Base-by-base conservation (phyloP, 2,888 invertebrate species). In the Laspeyria flexula region DNA sequence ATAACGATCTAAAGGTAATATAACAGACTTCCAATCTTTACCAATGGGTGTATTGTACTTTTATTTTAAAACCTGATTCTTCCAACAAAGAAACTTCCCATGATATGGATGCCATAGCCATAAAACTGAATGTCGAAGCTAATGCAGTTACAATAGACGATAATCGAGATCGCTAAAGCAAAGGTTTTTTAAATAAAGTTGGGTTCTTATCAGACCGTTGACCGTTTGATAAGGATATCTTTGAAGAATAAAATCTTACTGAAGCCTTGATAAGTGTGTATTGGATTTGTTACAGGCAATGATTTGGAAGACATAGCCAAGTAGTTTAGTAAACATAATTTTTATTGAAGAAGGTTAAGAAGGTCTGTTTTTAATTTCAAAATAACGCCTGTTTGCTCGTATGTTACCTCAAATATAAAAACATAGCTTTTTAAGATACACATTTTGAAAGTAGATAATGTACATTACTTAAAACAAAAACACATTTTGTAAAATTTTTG, bases 171-270 rank as follows among this genome's bases (percentile, higher is more conserved):
- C 16, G 31, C 29, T 7, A 29, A 18, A 15, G 13, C 25, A 31
- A 30, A 31, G 37, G 37, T 51, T 63, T 65, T 51, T 42, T 57
- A 57, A 65, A 48, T 54, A 43, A 61, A 60, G 43, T 41, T 57
- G 35, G 16, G 42, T 30, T 38, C 44, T 48, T 51, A 54, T 60
- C 43, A 16, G 30, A 49, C 42, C 31, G 13, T 11, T 42, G 4
- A 16, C 33, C 30, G 37, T 44, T 57, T 35, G 39, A 43, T 44
- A 44, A 5, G 30, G 27, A 47, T 21, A 42, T 46, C 35, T 44
- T 43, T 21, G 30, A n/a, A 43, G 27, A 5, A 29, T 11, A 25
- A 45, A 33, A 35, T 43, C 12, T 45, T 43, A 38, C 33, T 40
- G 31, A 9, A 5, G n/a, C 30, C 12, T n/a, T 18, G 15, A 33